Evolutionary conservation across 2,797 vertebrate species (phyloP).

Genomic region (Enteromius afrohamiltoni): DNA sequence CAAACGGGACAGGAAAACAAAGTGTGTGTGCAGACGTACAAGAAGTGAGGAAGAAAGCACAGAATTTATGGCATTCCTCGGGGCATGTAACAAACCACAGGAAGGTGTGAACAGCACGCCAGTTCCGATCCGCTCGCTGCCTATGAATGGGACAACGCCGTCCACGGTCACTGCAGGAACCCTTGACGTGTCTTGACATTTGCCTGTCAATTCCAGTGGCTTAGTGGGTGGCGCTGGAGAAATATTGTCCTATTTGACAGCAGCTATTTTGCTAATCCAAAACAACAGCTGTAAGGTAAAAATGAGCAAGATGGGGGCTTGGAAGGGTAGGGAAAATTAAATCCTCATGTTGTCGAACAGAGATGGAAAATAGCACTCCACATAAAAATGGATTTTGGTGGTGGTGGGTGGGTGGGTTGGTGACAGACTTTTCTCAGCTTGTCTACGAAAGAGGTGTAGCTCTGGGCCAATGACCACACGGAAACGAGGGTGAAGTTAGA

Average conservation of each 20-base stretch:
- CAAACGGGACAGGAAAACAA: conserved; percentile 37
- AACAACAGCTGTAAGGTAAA: conserved; percentile 82
- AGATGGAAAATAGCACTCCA: conserved; percentile 59
- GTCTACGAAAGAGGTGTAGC: conserved; percentile 39
- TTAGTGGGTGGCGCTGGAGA: conserved; percentile 78
- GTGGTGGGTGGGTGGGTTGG: conserved; percentile 2
- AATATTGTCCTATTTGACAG: conserved; percentile 81
- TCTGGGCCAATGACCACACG: conserved; percentile 57
- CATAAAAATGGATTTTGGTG: conserved; percentile 54
- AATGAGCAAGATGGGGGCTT: conserved; percentile 39
- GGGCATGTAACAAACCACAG: conserved; percentile 64
- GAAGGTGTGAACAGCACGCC: conserved; percentile 69
- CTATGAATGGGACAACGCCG: conserved; percentile 65
- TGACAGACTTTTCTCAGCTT: conserved; percentile 44
- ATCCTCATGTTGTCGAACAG: conserved; percentile 62
- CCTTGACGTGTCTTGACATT: conserved; percentile 68
- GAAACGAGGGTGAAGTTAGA: conserved; percentile 55
- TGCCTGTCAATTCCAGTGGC: conserved; percentile 73
- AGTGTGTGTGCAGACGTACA: conserved; percentile 52
- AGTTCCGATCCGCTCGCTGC: conserved; percentile 68
- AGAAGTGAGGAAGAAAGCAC: conserved; percentile 55
- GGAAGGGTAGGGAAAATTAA: conserved; percentile 57
- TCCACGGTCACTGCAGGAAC: conserved; percentile 26
- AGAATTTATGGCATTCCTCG: conserved; percentile 67
- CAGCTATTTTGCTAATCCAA: conserved; percentile 83